Evolutionary conservation across 2,888 invertebrate species (phyloP).

Genomic region (Campaea margaritaria): DNA sequence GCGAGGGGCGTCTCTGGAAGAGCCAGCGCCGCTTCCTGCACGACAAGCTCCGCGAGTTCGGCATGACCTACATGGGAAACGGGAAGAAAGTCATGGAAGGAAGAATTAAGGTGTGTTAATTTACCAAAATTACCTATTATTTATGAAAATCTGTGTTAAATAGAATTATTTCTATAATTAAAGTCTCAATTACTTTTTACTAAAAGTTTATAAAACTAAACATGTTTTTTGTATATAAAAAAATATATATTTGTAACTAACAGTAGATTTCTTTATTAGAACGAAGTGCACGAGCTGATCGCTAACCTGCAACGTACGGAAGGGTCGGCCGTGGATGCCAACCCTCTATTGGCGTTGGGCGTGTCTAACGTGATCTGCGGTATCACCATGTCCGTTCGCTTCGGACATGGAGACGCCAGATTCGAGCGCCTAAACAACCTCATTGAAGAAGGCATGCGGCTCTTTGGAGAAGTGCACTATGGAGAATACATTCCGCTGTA

Average conservation of each 20-base stretch:
- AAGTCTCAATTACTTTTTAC: too few species aligned
- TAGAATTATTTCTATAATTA: too few species aligned
- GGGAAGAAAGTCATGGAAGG: conserved; percentile 93
- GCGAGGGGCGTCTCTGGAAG: conserved; percentile 95
- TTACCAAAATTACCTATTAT: conserved; percentile 5
- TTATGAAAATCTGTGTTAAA: not conserved
- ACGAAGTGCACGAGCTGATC: conserved; percentile 91
- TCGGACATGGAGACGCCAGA: conserved; percentile 90
- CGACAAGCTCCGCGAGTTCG: conserved; percentile 93
- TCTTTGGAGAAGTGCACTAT: conserved; percentile 93
- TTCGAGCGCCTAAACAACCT: conserved; percentile 92
- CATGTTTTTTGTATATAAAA: not conserved
- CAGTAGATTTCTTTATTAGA: conserved; percentile 71
- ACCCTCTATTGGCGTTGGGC: conserved; percentile 90
- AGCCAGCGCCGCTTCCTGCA: conserved; percentile 95
- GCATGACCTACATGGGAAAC: conserved; percentile 94
- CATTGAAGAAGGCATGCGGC: conserved; percentile 96
- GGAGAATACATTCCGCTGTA: conserved; percentile 94
- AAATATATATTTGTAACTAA: conserved; percentile 7
- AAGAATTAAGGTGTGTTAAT: conserved; percentile 89
- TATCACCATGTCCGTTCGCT: conserved; percentile 95
- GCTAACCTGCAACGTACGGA: conserved; percentile 86
- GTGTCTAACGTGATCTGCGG: conserved; percentile 97
- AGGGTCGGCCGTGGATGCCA: conserved; percentile 90
- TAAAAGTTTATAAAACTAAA: not conserved